phyloP scores from a whole-genome alignment of 2,888 invertebrate genomes.

The Pyralis farinalis region DNA sequence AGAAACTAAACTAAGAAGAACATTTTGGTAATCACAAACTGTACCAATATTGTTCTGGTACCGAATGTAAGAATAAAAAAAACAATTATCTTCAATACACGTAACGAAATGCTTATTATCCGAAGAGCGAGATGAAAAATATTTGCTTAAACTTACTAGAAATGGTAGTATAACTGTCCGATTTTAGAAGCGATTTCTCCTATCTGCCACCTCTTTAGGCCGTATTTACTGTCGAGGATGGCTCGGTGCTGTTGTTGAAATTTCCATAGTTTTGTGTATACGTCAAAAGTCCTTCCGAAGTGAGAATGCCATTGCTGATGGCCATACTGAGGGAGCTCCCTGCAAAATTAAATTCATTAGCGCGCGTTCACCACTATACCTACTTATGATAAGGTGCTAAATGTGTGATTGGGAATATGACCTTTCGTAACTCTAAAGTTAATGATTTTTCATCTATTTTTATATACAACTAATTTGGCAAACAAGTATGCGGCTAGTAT shows the following conservation, averaged over 20 bases:
- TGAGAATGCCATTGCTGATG: slow-evolving; percentile 99
- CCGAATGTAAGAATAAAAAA: no score
- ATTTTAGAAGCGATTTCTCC: slow-evolving; percentile 99
- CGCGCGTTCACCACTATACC: no score
- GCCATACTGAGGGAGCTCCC: slow-evolving; percentile 97
- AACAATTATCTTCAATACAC: no score
- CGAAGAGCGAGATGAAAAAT: no score
- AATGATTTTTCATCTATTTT: no score
- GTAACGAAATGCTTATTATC: no score
- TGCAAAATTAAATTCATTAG: slow-evolving; percentile 53
- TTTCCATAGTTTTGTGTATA: slow-evolving; percentile 98
- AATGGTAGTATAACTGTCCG: slow-evolving; percentile 98
- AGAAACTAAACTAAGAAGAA: slow-evolving; percentile 1
- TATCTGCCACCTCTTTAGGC: slow-evolving; percentile 98
- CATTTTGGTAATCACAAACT: background rate
- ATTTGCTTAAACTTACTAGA: slow-evolving; percentile 94
- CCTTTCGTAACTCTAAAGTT: no score
- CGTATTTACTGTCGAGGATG: slow-evolving; percentile 95
- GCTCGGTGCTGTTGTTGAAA: slow-evolving; percentile 98
- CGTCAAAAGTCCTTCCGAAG: slow-evolving; percentile 97
- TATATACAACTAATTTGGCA: no score
- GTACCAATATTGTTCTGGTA: no score
- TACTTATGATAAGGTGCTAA: no score
- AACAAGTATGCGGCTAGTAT: no score
- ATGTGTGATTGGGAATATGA: no score